A percentile compares a stretch with the other conserved stretches of the same genome.
Conservation (phyloP, 2,113 vertebrate species). For the Chamaetylas fuelleborni region DNA sequence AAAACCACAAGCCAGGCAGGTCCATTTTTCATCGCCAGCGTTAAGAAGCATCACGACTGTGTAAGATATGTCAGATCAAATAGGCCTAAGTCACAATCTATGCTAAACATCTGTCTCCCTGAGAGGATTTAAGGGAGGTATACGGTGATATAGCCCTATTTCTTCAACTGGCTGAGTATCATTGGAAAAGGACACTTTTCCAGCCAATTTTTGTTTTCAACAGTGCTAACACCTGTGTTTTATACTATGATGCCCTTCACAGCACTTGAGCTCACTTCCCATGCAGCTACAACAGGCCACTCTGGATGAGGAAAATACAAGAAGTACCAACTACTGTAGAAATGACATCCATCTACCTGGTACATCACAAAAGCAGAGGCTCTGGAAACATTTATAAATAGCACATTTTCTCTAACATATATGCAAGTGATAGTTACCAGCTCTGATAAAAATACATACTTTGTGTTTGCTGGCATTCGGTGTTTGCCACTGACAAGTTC, state of each 20-base stretch:
- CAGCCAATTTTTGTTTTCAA: conserved; percentile 27
- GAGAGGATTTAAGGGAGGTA: conserved; percentile 70
- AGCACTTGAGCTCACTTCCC: conserved; percentile 18
- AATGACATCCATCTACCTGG: neutral
- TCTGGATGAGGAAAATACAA: neutral
- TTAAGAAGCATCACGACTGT: conserved; percentile 30
- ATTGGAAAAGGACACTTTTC: conserved; percentile 62
- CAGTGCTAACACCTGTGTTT: conserved; percentile 25
- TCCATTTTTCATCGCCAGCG: neutral
- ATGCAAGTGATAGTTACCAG: neutral
- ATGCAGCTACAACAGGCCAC: neutral
- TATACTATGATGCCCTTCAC: neutral
- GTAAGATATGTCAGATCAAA: conserved; percentile 35
- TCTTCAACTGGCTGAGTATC: conserved; percentile 51
- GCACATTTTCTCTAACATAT: neutral
- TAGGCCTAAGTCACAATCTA: conserved; percentile 48
- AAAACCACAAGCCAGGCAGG: conserved; percentile 53
- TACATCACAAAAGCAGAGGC: neutral
- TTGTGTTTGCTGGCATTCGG: neutral
- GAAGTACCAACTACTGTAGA: conserved; percentile 10
- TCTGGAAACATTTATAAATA: conserved; percentile 25
- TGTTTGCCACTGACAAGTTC: neutral
- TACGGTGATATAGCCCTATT: conserved; percentile 61
- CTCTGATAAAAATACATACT: neutral
- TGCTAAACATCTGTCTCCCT: conserved; percentile 67